Evolutionary conservation across 2,797 vertebrate species (phyloP).

Genomic region (Sebastes matsubarae): DNA sequence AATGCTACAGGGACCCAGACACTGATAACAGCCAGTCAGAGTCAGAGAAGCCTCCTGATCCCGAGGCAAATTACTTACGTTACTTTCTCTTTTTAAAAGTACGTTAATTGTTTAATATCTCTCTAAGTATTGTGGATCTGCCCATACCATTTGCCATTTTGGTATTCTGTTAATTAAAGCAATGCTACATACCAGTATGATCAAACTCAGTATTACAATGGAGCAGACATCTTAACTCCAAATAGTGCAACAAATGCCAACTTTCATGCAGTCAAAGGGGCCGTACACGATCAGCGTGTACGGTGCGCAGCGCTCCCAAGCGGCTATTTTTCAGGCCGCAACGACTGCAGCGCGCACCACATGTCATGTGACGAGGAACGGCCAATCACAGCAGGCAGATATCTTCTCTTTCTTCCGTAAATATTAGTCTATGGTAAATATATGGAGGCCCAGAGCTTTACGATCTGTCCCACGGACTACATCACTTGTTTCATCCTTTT

Average conservation of each 20-base stretch:
- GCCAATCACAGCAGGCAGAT: no score
- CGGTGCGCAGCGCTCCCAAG: no score
- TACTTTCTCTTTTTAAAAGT: background rate
- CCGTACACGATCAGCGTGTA: no score
- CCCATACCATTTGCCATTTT: background rate
- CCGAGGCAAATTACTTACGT: constrained; percentile 52
- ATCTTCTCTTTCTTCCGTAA: no score
- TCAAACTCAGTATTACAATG: background rate
- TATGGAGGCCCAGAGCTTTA: no score
- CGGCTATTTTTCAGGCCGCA: no score
- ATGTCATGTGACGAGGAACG: no score
- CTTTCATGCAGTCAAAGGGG: background rate
- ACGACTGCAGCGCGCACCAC: no score
- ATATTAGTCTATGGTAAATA: no score
- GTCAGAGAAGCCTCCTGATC: constrained; percentile 47
- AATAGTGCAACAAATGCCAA: background rate
- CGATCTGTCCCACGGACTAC: no score
- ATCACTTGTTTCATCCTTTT: no score
- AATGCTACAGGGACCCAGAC: constrained; percentile 88
- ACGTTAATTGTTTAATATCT: background rate
- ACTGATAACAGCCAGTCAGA: constrained; percentile 72
- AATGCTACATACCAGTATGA: background rate
- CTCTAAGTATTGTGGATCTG: background rate
- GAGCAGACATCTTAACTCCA: background rate
- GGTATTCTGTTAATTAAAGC: background rate